These are phyloP conservation scores for Lytechinus pictus DNA, from an alignment of 35 echinoderm and acorn worm genomes.

Conservation along the genomic window DNA sequence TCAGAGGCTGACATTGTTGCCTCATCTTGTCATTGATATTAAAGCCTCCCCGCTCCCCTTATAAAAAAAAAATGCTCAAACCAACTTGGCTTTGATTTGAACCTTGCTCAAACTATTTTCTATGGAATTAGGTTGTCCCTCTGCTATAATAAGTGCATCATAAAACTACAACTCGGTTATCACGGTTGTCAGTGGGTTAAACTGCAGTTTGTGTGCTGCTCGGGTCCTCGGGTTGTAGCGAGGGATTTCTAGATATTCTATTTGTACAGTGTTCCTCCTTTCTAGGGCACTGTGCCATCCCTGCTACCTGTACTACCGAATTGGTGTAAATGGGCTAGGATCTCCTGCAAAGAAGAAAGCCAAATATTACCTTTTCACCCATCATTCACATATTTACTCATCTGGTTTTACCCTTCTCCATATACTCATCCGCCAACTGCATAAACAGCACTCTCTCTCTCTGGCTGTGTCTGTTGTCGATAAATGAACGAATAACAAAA, in stretches of 20 bases:
- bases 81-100: no score
- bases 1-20: no score
- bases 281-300: conserved; percentile 7
- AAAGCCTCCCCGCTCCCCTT: no score
- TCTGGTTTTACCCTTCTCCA: background rate
- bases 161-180: no score
- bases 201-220: no score
- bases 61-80: no score
- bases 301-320: background rate
- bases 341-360: conserved; percentile 11
- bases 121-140: no score
- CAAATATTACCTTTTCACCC: conserved; percentile 5
- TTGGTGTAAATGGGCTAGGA: conserved; percentile 17
- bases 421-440: background rate
- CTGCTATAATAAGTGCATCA: no score
- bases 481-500: conserved; percentile 14
- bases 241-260: background rate
- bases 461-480: background rate
- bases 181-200: no score
- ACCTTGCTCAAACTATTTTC: no score
- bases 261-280: background rate
- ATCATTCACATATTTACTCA: background rate
- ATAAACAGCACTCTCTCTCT: conserved; percentile 30
- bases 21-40: no score
- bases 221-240: background rate